These are phyloP conservation scores for Epinephelus lanceolatus DNA, from an alignment of 2,113 vertebrate genomes.

Conservation along the genomic window DNA sequence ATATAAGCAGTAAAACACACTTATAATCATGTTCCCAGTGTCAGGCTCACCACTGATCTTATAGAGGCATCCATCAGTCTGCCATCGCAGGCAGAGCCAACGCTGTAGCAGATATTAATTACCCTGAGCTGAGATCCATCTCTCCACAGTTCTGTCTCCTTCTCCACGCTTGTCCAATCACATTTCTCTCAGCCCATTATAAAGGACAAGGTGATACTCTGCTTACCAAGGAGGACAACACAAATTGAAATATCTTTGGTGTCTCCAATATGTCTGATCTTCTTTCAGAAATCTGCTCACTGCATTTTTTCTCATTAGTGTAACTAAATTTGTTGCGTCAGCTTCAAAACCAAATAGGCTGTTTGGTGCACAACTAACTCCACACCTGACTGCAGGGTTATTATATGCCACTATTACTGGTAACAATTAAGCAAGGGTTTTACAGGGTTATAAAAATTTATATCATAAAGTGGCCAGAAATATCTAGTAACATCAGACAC, in stretches of 20 bases:
- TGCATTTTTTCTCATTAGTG: conserved; percentile 47
- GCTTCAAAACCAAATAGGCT: conserved; percentile 11
- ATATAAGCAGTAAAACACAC: conserved; percentile 56
- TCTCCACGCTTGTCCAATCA: conserved; percentile 80
- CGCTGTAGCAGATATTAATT: conserved; percentile 82
- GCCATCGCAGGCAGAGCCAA: conserved; percentile 56
- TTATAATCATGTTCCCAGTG: conserved; percentile 53
- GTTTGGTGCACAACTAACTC: conserved; percentile 1
- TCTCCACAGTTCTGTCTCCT: conserved; percentile 69
- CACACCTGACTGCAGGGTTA: neutral
- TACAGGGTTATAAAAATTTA: neutral
- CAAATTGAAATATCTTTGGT: conserved; percentile 78
- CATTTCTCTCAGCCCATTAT: conserved; percentile 80
- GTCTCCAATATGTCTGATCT: conserved; percentile 37
- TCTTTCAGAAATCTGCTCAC: conserved; percentile 41
- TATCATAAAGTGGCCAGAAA: neutral
- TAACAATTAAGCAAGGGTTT: neutral
- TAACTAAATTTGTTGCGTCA: conserved; percentile 21
- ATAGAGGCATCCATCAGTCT: conserved; percentile 79
- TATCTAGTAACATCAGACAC: neutral
- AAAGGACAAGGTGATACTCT: conserved; percentile 77
- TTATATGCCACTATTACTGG: neutral
- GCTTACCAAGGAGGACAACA: conserved; percentile 67
- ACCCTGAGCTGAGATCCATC: conserved; percentile 67
- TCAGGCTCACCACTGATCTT: conserved; percentile 54